phyloP scores from a whole-genome alignment of 1,140 invertebrate genomes.

The Trachymyrmex septentrionalis region DNA sequence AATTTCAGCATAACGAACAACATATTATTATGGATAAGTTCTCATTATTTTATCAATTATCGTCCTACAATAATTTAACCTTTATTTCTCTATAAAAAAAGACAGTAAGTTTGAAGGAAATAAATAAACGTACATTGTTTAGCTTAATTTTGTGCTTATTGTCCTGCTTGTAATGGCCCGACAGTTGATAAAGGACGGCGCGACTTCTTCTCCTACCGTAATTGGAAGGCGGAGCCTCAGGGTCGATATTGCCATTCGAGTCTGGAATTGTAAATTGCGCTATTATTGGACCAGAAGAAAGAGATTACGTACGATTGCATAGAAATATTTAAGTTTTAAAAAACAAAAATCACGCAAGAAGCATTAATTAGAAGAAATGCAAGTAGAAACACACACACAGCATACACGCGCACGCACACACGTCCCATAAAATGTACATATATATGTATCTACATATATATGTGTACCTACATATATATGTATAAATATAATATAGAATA shows the following conservation, averaged over 20 bases:
- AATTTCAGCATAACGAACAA: not conserved
- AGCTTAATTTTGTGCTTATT: slow-evolving; percentile 98
- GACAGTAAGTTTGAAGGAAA: not conserved
- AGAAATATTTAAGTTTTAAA: slow-evolving; percentile 8
- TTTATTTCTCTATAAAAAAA: not conserved
- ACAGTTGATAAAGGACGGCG: slow-evolving; percentile 98
- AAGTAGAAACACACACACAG: not conserved
- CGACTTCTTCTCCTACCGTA: slow-evolving; percentile 96
- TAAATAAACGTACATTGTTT: slow-evolving; percentile 93
- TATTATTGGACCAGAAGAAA: slow-evolving; percentile 32
- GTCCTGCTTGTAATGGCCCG: slow-evolving; percentile 97
- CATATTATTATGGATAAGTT: not conserved
- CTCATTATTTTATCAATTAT: slow-evolving; percentile 19
- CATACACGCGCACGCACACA: not conserved
- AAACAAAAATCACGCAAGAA: slow-evolving; percentile 19
- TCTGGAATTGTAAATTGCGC: slow-evolving; percentile 88
- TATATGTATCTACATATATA: no score
- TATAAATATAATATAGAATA: not conserved
- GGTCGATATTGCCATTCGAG: slow-evolving; percentile 93
- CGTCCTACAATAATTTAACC: not conserved
- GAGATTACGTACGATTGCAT: not conserved
- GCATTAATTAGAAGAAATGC: slow-evolving; percentile 2
- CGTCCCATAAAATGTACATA: not conserved
- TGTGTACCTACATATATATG: no score
- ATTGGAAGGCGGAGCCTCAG: slow-evolving; percentile 94